These are phyloP conservation scores for Caenorhabditis drosophilae DNA, from an alignment of 2,888 invertebrate species.

Conservation along the genomic window DNA sequence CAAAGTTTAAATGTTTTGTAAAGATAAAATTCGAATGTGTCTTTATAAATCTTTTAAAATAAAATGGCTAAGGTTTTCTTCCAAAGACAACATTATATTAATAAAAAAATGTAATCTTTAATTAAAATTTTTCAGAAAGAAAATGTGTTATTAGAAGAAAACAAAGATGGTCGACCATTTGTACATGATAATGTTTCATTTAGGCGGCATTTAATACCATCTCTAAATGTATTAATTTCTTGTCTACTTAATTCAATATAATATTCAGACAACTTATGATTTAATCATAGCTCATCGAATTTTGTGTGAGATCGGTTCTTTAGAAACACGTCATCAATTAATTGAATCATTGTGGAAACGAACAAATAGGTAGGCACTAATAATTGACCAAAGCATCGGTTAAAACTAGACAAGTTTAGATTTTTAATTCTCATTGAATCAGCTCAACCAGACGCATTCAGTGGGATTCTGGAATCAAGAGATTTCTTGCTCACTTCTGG, in stretches of 20 bases:
- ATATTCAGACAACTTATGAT: conserved; percentile 58
- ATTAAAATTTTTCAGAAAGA: conserved; percentile 1
- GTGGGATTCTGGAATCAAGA: conserved; percentile 83
- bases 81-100: no score
- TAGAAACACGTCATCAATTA: conserved; percentile 52
- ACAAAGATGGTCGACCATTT: conserved; percentile 29
- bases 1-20: no score
- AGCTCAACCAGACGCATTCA: conserved; percentile 72
- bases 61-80: no score
- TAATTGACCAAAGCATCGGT: conserved; percentile 1
- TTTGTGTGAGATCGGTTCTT: conserved; percentile 54
- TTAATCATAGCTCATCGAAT: conserved; percentile 62
- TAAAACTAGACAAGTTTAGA: conserved; percentile 19
- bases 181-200: conserved; percentile 56
- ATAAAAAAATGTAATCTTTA: no score
- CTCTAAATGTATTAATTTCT: conserved; percentile 24
- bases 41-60: no score
- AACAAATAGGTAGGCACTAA: conserved; percentile 52
- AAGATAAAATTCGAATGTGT: no score
- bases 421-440: conserved; percentile 64
- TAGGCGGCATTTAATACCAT: conserved; percentile 57
- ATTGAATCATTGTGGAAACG: conserved; percentile 59
- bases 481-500: conserved; percentile 78
- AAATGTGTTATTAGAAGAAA: conserved; percentile 15
- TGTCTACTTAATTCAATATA: neutral